Conservation (phyloP, 2,113 vertebrate species). For the Anser cygnoides region DNA sequence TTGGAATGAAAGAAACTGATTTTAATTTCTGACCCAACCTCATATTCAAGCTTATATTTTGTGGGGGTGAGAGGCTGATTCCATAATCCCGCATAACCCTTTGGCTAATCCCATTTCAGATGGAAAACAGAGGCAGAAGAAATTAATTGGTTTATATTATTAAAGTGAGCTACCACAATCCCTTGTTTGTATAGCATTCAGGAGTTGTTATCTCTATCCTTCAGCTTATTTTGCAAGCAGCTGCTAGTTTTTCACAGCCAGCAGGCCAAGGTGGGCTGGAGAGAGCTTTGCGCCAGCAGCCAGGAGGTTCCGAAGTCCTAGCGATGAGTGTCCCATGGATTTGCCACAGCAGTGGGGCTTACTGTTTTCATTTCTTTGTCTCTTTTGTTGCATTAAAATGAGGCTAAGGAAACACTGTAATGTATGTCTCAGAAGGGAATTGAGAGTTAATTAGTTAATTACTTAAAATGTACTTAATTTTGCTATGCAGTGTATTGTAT, state of each 20-base stretch:
- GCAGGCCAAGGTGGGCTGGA: background rate
- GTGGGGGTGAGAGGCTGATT: conserved; percentile 38
- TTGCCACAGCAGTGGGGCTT: background rate
- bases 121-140: conserved; percentile 21
- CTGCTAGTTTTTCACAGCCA: conserved; percentile 28
- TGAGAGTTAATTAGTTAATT: background rate
- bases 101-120: conserved; percentile 37
- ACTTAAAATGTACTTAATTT: conserved; percentile 18
- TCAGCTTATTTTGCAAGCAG: conserved; percentile 44
- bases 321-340: background rate
- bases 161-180: background rate
- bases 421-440: background rate
- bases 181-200: conserved; percentile 26
- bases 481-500: background rate
- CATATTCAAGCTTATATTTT: conserved; percentile 18
- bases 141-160: conserved; percentile 46
- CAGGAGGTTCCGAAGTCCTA: background rate
- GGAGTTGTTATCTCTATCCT: conserved; percentile 50
- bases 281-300: background rate
- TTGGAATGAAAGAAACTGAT: background rate
- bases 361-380: background rate
- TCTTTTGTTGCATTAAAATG: background rate
- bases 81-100: background rate
- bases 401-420: background rate
- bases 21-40: conserved; percentile 11